Percentiles rank a stretch among this genome's conserved stretches.
phyloP scores from a whole-genome alignment of 2,888 invertebrate species.

The Nymphalis polychloros region DNA sequence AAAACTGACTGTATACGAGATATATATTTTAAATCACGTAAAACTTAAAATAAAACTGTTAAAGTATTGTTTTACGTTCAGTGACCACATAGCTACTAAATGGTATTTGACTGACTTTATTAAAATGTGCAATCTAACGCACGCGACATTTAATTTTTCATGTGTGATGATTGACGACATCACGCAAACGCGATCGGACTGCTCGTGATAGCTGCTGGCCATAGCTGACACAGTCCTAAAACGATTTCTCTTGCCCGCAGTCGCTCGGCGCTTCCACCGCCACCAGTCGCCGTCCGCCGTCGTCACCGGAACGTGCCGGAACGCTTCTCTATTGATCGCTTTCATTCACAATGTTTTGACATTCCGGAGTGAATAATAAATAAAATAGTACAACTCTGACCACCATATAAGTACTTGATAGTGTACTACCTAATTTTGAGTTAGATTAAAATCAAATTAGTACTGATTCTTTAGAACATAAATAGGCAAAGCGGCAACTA shows the following conservation, averaged over 20 bases:
- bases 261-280: constrained; percentile 43
- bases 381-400: constrained; percentile 9
- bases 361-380: constrained; percentile 40
- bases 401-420: neutral
- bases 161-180: constrained; percentile 29
- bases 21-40: neutral
- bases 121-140: constrained; percentile 10
- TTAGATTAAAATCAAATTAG: neutral
- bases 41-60: too few relatives aligned
- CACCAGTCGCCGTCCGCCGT: constrained; percentile 39
- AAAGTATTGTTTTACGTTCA: constrained; percentile 4
- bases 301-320: constrained; percentile 26
- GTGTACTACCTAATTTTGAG: neutral
- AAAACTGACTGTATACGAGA: too few relatives aligned
- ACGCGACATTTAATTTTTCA: constrained; percentile 13
- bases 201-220: constrained; percentile 17
- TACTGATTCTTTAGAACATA: neutral
- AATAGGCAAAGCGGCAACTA: constrained; percentile 6
- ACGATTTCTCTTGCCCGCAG: constrained; percentile 33
- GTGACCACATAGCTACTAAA: constrained; percentile 8
- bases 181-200: constrained; percentile 16
- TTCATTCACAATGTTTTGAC: constrained; percentile 60
- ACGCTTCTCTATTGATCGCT: constrained; percentile 52
- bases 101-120: neutral
- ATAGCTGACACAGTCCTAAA: constrained; percentile 9